Conservation (phyloP, 2,797 vertebrate species). For the Lophius americanus region DNA sequence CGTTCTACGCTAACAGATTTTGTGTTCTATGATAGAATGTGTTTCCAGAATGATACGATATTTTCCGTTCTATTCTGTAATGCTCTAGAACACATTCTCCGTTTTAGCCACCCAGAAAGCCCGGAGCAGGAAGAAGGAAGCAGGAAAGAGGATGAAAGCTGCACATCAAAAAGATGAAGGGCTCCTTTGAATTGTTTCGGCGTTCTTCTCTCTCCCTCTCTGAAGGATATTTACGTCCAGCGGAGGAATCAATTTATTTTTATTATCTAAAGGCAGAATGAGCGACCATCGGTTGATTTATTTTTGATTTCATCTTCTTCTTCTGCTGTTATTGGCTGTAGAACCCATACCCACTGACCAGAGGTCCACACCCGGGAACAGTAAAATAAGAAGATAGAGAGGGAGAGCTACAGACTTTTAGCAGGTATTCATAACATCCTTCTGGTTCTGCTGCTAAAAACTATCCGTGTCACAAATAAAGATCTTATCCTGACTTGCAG, state of each 20-base stretch:
- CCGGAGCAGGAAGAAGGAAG: conserved; percentile 87
- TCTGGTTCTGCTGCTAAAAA: too few relatives aligned
- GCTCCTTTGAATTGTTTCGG: not conserved
- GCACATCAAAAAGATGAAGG: conserved; percentile 1
- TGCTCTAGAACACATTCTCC: conserved; percentile 55
- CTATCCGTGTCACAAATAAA: too few relatives aligned
- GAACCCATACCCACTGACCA: not conserved
- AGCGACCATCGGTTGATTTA: not conserved
- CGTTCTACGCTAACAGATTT: too few relatives aligned
- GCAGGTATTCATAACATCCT: too few relatives aligned
- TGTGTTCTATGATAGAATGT: not conserved
- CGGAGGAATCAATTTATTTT: not conserved
- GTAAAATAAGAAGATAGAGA: not conserved
- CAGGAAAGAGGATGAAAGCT: conserved; percentile 20
- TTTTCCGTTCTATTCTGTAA: too few relatives aligned
- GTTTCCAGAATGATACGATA: too few relatives aligned
- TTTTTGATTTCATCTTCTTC: too few relatives aligned
- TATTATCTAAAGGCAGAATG: not conserved
- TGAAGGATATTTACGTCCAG: not conserved
- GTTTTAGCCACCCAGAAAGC: conserved; percentile 81
- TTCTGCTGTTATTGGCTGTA: too few relatives aligned
- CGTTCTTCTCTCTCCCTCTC: not conserved
- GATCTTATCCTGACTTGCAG: too few relatives aligned
- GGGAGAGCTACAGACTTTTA: not conserved
- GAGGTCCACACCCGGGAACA: not conserved